Base-by-base conservation (phyloP, 1,140 invertebrate species). In the Dreissena polymorpha region DNA sequence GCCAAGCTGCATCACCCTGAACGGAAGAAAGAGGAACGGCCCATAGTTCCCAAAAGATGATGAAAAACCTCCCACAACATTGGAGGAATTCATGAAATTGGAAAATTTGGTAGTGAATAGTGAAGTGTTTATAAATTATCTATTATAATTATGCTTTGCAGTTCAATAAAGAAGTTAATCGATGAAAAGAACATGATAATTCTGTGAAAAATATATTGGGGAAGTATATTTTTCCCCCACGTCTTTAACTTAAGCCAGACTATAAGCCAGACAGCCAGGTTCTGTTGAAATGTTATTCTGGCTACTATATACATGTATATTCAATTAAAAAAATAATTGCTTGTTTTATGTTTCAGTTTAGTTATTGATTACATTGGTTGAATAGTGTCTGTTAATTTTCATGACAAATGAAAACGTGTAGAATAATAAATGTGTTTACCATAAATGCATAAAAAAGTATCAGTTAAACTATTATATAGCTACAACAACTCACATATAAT, bases 101-200 rank as follows among this genome's bases (percentile, higher is more conserved):
- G 88, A 89, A 74, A 86, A 86, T 75, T 51, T 88, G 79, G 88
- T 89, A 80, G 67, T 72, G 71, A 21, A 39, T 18, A 18, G 70
- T 60, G 18, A 21, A 8, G 14, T 60, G 57, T 12, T 18, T 25
- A 39, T 23, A 23, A 27, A 50, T n/a, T 23, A 16, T 51, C n/a
- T 65, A 29, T 51, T 29, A 25, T 23, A n/a, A n/a, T n/a, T n/a
- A 27, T 71, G n/a, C 29, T 18, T 72, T 64, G 2, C 29, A 14
- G 50, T n/a, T 60, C 10, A 10, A 21, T 14, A 14, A 70, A 71
- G 12, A 39, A 18, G 16, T 70, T 21, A 14, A 14, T 14, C 18
- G 63, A 12, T 21, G 21, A 27, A 53, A 72, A 67, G 14, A 63
- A 29, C 21, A 75, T 8, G 3, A 64, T 18, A n/a, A 27, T 64